Evolutionary conservation across 2,888 invertebrate species (phyloP).

Genomic region (Metalampra italica): DNA sequence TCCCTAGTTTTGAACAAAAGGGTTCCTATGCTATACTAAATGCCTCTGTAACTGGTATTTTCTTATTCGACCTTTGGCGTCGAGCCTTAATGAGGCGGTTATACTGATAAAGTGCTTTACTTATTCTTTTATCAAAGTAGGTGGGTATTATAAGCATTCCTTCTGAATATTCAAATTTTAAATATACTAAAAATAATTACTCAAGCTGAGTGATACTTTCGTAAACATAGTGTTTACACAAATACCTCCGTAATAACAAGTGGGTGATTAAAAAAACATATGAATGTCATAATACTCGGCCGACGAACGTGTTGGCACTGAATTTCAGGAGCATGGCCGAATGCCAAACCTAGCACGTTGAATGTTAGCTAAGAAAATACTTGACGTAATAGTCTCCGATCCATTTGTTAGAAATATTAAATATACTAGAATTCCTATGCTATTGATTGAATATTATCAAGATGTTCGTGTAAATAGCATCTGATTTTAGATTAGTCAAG

Average conservation of each 20-base stretch:
- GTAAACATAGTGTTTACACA: constrained; percentile 10
- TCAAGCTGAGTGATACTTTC: constrained; percentile 5
- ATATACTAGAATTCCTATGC: background rate
- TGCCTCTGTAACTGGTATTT: too few relatives aligned
- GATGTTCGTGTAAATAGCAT: background rate
- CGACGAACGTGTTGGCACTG: constrained; percentile 64
- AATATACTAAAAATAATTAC: background rate
- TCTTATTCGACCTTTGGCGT: too few relatives aligned
- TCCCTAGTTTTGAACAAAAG: too few relatives aligned
- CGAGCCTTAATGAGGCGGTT: too few relatives aligned
- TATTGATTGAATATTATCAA: background rate
- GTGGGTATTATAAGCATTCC: too few relatives aligned
- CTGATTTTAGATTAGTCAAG: background rate
- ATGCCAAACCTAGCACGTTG: constrained; percentile 53
- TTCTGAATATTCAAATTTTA: background rate
- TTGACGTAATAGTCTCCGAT: constrained; percentile 17
- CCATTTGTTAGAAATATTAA: background rate
- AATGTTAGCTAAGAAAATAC: constrained; percentile 38
- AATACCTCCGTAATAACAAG: constrained; percentile 11
- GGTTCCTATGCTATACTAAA: too few relatives aligned
- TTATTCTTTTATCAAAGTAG: too few relatives aligned
- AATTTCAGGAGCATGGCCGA: constrained; percentile 62
- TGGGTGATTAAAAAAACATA: constrained; percentile 21
- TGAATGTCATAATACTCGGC: constrained; percentile 44
- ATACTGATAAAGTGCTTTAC: too few relatives aligned